Conservation (phyloP, 2,888 invertebrate species). For the Andricus curvator region DNA sequence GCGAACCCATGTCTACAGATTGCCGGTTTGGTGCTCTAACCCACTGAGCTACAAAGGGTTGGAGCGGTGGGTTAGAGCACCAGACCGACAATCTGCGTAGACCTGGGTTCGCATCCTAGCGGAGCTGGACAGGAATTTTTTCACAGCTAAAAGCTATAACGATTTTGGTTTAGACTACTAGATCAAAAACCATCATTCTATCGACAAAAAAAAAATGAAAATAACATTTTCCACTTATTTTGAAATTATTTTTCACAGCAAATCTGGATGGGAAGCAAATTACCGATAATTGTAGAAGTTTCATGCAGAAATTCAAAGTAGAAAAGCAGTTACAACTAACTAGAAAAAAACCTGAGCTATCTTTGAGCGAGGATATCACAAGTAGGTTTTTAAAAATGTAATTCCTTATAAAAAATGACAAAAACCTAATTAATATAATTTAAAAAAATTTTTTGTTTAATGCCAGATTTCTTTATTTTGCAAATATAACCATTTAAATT, state of each 20-base stretch:
- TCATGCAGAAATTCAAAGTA: conserved; percentile 83
- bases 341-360: conserved; percentile 60
- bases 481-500: neutral
- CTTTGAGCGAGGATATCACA: conserved; percentile 68
- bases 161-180: too few species aligned
- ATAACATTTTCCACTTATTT: conserved; percentile 10
- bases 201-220: neutral
- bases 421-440: conserved; percentile 3
- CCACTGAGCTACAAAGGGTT: too few species aligned
- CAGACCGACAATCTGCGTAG: too few species aligned
- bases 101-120: too few species aligned
- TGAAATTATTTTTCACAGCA: conserved; percentile 75
- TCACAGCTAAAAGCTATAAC: too few species aligned
- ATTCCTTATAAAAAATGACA: neutral
- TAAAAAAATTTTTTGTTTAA: neutral
- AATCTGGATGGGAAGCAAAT: conserved; percentile 82
- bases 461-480: too few species aligned
- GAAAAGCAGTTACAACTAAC: conserved; percentile 77
- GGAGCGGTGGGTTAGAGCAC: too few species aligned
- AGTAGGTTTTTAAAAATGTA: conserved; percentile 53
- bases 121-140: too few species aligned
- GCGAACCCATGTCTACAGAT: too few species aligned
- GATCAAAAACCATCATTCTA: too few species aligned
- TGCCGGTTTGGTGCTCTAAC: too few species aligned
- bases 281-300: conserved; percentile 81